A percentile compares a stretch with the other conserved stretches of the same genome.
phyloP scores from a whole-genome alignment of 2,797 vertebrate genomes.

The Bradypodion ventrale region DNA sequence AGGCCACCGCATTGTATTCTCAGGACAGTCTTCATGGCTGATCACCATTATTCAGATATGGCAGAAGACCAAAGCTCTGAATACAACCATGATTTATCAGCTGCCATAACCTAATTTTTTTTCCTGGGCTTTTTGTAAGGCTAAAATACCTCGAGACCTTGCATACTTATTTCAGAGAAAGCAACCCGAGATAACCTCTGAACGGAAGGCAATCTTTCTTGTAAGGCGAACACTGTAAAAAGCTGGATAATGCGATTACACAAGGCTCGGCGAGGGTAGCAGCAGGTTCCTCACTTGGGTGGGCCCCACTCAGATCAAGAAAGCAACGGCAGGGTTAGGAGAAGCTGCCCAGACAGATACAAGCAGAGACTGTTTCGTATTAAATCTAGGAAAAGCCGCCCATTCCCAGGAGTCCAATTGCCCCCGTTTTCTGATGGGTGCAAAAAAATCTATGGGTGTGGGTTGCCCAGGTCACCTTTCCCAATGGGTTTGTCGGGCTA shows the following conservation, averaged over 20 bases:
- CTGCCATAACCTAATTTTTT: not conserved
- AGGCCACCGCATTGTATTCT: no score
- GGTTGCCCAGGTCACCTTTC: no score
- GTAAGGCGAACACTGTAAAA: not conserved
- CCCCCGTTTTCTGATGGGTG: not conserved
- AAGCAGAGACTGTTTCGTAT: not conserved
- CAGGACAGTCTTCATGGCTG: no score
- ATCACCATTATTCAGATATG: no score
- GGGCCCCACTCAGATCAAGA: not conserved
- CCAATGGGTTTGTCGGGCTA: no score
- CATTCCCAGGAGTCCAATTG: no score
- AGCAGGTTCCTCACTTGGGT: not conserved
- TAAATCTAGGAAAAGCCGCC: not conserved
- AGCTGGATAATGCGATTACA: not conserved
- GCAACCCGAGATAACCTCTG: not conserved
- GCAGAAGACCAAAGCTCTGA: no score
- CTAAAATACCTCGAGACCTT: not conserved
- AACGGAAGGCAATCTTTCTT: not conserved
- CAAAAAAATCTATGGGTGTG: not conserved
- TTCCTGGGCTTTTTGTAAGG: not conserved
- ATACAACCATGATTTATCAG: no score
- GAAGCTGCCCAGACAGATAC: not conserved
- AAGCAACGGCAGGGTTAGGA: not conserved
- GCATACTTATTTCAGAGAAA: not conserved
- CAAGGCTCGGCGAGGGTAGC: not conserved